phyloP scores from a whole-genome alignment of 2,797 vertebrate species.

The Propithecus deckenii region DNA sequence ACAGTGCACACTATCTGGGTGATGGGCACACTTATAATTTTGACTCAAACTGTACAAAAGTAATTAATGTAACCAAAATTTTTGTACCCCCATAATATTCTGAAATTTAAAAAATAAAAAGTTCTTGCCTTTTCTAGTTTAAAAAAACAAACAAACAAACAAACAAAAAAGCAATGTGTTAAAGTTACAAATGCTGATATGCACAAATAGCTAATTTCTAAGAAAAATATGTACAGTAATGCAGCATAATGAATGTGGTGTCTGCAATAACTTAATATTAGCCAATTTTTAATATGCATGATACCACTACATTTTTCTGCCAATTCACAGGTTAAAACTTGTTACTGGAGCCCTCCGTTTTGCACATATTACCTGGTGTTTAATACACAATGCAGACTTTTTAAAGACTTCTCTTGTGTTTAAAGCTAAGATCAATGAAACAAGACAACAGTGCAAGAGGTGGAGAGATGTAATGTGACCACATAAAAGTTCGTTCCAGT shows the following conservation, averaged over 20 bases:
- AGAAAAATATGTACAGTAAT: constrained; percentile 96
- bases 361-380: constrained; percentile 89
- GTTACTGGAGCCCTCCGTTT: constrained; percentile 88
- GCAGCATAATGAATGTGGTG: constrained; percentile 96
- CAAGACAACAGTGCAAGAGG: constrained; percentile 98
- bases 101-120: no score
- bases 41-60: no score
- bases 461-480: constrained; percentile 94
- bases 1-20: no score
- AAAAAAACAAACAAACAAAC: no score
- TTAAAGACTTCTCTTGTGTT: constrained; percentile 94
- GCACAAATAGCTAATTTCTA: constrained; percentile 96
- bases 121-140: no score
- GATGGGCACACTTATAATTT: no score
- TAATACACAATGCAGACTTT: constrained; percentile 94
- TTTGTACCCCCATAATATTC: no score
- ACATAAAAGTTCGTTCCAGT: constrained; percentile 90
- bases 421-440: constrained; percentile 98
- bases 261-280: constrained; percentile 97
- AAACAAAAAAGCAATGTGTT: no score
- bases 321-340: constrained; percentile 91
- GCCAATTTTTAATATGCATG: constrained; percentile 94
- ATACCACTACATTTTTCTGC: constrained; percentile 90
- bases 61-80: no score
- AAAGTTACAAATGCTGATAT: constrained; percentile 99